Percentiles rank a stretch among this genome's conserved stretches.
Evolutionary conservation across 1,140 invertebrate species (phyloP).

Genomic region (Drosophila carrolli): DNA sequence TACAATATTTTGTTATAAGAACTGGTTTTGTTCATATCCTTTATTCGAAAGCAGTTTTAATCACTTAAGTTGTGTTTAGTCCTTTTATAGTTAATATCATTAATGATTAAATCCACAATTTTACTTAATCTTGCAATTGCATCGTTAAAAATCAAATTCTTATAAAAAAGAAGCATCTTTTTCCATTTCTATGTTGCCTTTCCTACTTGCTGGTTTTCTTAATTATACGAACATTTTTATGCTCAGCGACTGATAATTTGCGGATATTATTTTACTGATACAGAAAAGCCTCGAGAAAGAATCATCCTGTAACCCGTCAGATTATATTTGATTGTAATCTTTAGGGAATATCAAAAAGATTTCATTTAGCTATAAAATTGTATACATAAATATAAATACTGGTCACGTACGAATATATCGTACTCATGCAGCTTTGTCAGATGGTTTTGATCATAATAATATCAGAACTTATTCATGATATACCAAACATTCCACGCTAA

Average conservation of each 20-base stretch:
- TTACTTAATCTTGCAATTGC: slow-evolving; percentile 27
- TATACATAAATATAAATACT: slow-evolving; percentile 82
- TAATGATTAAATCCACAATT: slow-evolving; percentile 49
- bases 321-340: slow-evolving; percentile 28
- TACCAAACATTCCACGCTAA: slow-evolving; percentile 27
- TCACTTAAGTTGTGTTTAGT: slow-evolving; percentile 57
- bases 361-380: slow-evolving; percentile 80
- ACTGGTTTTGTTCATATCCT: slow-evolving; percentile 51
- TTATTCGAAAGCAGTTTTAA: slow-evolving; percentile 73
- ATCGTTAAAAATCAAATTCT: slow-evolving; percentile 59
- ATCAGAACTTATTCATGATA: slow-evolving; percentile 27
- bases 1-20: slow-evolving; percentile 13
- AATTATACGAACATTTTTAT: slow-evolving; percentile 28
- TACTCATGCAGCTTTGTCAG: slow-evolving; percentile 62
- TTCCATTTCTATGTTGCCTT: slow-evolving; percentile 35
- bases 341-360: slow-evolving; percentile 49
- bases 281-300: slow-evolving; percentile 57
- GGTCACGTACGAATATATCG: slow-evolving; percentile 71
- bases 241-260: slow-evolving; percentile 38
- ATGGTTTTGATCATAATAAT: slow-evolving; percentile 60
- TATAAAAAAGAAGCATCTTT: slow-evolving; percentile 69
- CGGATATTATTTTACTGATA: slow-evolving; percentile 26
- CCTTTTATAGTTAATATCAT: slow-evolving; percentile 68
- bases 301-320: slow-evolving; percentile 35
- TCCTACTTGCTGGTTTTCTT: slow-evolving; percentile 7